Evolutionary conservation across 2,113 vertebrate genomes (phyloP), one percentile per base, ranked within the genome.

Genomic region (Sus scrofa): DNA sequence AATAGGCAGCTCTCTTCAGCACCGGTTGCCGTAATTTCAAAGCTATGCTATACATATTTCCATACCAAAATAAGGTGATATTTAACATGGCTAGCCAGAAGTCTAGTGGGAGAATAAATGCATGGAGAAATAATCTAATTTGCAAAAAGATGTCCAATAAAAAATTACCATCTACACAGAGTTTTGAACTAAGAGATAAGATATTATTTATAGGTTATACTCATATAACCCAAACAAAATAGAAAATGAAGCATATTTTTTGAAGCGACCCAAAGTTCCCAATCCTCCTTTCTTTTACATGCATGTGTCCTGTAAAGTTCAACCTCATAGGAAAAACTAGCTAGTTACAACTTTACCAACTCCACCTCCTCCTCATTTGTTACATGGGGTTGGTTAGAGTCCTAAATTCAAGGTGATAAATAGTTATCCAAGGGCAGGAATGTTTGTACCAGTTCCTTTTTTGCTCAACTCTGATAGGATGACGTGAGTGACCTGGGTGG

Each of bases 1-100:
- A 96, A 94, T 94, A 96, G 71, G 93, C 89, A 94, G 44, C 68
- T 89, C 60, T 95, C 67, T 81, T 89, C 70, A 44, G 39, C 84
- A 37, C 58, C 13, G 22, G 83, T 78, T 94, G 79, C 37, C 54
- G 5, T 95, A 79, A 50, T 95, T 98, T 95, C 39, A 44, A 94
- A 94, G 83, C 63, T 79, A 24, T 71, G 65, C 32, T 79, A 24
- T 37, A 81, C 22, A 68, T 54, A 87, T 94, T 95, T 95, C 75
- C 13, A 6, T 91, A 63, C n/a, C 20, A 24, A 96, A 86, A 93
- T 93, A 81, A 89, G 52, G 79, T 82, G 70, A 34, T 74, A 95
- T 88, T 71, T 84, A 90, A 94, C 32, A 56, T 3, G 14, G 12
- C 10, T 89, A 92, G 90, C 75, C 86, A 85, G 94, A 81, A 89